phyloP scores from a whole-genome alignment of 2,113 vertebrate genomes.

The Megalops atlanticus region DNA sequence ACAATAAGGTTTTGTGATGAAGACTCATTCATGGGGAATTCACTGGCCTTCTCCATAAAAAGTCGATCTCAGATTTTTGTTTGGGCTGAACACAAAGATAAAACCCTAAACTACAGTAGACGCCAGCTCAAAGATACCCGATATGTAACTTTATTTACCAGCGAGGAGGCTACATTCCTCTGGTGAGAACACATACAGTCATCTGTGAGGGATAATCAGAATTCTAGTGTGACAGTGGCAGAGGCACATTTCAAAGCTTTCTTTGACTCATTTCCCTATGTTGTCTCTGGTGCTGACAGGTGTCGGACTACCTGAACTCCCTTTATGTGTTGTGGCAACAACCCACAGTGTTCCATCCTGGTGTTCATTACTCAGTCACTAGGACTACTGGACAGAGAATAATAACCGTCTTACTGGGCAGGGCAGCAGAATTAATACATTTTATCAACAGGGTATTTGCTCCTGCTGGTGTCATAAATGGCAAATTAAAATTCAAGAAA shows the following conservation, averaged over 20 bases:
- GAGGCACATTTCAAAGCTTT: neutral
- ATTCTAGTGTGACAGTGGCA: constrained; percentile 6
- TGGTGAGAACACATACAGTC: neutral
- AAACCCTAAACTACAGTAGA: constrained; percentile 5
- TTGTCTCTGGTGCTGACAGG: neutral
- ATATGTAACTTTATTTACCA: neutral
- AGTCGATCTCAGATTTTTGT: constrained; percentile 24
- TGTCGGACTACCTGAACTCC: neutral
- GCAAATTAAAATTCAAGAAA: constrained; percentile 18
- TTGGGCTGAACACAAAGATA: constrained; percentile 11
- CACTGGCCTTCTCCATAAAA: neutral
- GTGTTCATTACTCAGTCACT: neutral
- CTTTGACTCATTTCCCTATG: constrained; percentile 11
- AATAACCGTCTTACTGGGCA: constrained; percentile 21
- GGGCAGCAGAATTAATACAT: constrained; percentile 23
- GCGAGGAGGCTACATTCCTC: neutral
- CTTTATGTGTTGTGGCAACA: neutral
- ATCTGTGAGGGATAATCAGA: neutral
- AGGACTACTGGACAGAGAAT: constrained; percentile 2
- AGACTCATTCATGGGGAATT: constrained; percentile 32
- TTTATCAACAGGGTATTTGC: constrained; percentile 29
- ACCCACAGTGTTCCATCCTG: neutral
- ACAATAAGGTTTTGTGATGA: constrained; percentile 41
- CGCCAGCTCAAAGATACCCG: neutral
- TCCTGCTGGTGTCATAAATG: constrained; percentile 25